Percentiles rank a stretch among this genome's conserved stretches.
These are phyloP conservation scores for Palythoa grandis DNA, from an alignment of 92 coral and sea anemone species.

Conservation along the genomic window DNA sequence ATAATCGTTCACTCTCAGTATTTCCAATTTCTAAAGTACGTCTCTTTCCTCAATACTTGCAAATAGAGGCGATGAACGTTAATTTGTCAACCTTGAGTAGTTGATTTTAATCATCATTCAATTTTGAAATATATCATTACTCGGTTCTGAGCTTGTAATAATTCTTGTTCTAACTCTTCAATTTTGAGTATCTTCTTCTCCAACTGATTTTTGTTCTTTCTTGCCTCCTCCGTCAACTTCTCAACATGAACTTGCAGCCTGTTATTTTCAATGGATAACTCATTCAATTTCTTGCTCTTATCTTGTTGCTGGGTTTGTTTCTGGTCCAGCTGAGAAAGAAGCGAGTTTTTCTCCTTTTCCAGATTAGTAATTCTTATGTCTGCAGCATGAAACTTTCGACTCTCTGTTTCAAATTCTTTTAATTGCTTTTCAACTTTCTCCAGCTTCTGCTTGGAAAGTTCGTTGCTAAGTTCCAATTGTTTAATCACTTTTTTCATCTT, in stretches of 20 bases:
- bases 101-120: too few species aligned
- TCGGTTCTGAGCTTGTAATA: conserved; percentile 29
- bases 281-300: conserved; percentile 53
- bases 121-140: background rate
- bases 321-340: conserved; percentile 57
- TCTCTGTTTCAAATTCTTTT: conserved; percentile 65
- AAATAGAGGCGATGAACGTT: too few species aligned
- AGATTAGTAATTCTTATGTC: conserved; percentile 53
- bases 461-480: conserved; percentile 68
- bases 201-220: conserved; percentile 54
- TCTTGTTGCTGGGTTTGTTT: conserved; percentile 48
- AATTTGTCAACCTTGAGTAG: too few species aligned
- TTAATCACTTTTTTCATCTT: conserved; percentile 55
- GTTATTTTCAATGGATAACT: conserved; percentile 60
- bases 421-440: conserved; percentile 65
- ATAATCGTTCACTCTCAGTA: too few species aligned
- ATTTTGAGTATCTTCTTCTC: conserved; percentile 63
- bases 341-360: conserved; percentile 53
- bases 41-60: too few species aligned
- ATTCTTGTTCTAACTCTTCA: conserved; percentile 60
- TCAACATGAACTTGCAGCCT: conserved; percentile 67
- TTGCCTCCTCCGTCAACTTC: conserved; percentile 60
- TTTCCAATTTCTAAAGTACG: too few species aligned
- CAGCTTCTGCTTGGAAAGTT: conserved; percentile 69
- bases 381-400: conserved; percentile 64